Conservation (phyloP, 2,888 invertebrate genomes). For the Drosophila austrosaltans region DNA sequence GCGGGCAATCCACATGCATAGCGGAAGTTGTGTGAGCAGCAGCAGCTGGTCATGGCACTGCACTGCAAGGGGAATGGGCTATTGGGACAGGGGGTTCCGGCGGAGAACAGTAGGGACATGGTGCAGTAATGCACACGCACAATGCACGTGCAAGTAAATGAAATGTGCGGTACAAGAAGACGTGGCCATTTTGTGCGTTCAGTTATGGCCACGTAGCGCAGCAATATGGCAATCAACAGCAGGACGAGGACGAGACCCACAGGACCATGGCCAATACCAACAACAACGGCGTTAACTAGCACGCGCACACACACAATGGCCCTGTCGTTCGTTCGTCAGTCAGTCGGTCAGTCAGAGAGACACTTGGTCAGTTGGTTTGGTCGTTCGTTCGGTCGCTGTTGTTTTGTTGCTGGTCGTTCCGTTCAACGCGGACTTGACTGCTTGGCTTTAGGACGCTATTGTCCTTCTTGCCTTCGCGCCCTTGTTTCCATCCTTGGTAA, state of each 20-base stretch:
- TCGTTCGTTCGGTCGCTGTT: background rate
- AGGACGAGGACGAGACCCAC: constrained; percentile 27
- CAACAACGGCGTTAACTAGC: constrained; percentile 60
- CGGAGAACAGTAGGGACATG: constrained; percentile 12
- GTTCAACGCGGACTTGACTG: constrained; percentile 17
- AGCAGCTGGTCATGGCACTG: constrained; percentile 45
- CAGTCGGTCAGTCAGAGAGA: constrained; percentile 29
- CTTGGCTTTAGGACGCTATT: constrained; percentile 16
- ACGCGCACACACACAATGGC: constrained; percentile 35
- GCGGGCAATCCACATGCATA: constrained; percentile 39
- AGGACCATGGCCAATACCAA: constrained; percentile 34
- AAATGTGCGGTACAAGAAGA: constrained; percentile 67
- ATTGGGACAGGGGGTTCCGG: background rate
- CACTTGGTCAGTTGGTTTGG: background rate
- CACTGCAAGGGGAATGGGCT: constrained; percentile 32
- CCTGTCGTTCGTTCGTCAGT: constrained; percentile 16
- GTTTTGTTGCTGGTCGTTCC: background rate
- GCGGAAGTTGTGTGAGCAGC: constrained; percentile 57
- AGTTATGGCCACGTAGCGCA: constrained; percentile 66
- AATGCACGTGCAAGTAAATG: constrained; percentile 65
- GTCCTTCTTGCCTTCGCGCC: constrained; percentile 28
- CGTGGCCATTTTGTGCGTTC: constrained; percentile 67
- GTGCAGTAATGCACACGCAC: constrained; percentile 65
- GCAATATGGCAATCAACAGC: constrained; percentile 67
- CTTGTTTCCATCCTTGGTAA: constrained; percentile 20